Evolutionary conservation across 1,140 invertebrate genomes (phyloP), one percentile per base, ranked within the genome.

Genomic region (Drosophila ogumai): DNA sequence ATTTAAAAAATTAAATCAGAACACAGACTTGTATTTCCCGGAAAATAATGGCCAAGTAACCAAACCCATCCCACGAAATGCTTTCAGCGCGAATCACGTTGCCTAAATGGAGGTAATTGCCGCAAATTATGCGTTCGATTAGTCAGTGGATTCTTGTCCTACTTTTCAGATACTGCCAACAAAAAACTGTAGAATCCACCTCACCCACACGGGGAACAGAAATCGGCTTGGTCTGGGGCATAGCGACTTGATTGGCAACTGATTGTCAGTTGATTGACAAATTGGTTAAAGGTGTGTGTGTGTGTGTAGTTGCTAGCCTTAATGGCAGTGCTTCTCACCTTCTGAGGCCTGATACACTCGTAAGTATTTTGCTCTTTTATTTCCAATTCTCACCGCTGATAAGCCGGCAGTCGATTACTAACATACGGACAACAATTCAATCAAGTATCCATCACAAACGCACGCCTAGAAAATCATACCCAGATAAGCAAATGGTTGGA

Each of bases 191-290:
- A 71, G 47, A 56, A 47, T 54, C 38, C 32, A 55, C 63, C 47
- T 55, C 66, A 71, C 50, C 43, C 63, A 58, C 44, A 36, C 38
- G 47, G 19, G 28, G 32, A 31, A 13, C 56, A 17, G 28, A 36
- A 56, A 43, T 55, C 13, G n/a, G 22, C 34, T 25, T 36, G n/a
- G 19, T 38, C 28, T 52, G 32, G 38, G 71, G 63, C 44, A 32
- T 15, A 58, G 36, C 63, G 17, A 31, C 12, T 68, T 76, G 82
- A 85, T 85, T 85, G 82, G 54, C 78, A 86, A 67, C 52, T 71
- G 82, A 85, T 85, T 81, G 82, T 65, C 76, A 63, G 47, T 86
- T 85, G 78, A 86, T 81, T 81, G 82, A 86, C 82, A 86, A 85
- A 86, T 63, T 86, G 57, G 66, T 55, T 46, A 40, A 34, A 31